phyloP scores from a whole-genome alignment of 2,113 vertebrate species.

The Epinephelus fuscoguttatus region DNA sequence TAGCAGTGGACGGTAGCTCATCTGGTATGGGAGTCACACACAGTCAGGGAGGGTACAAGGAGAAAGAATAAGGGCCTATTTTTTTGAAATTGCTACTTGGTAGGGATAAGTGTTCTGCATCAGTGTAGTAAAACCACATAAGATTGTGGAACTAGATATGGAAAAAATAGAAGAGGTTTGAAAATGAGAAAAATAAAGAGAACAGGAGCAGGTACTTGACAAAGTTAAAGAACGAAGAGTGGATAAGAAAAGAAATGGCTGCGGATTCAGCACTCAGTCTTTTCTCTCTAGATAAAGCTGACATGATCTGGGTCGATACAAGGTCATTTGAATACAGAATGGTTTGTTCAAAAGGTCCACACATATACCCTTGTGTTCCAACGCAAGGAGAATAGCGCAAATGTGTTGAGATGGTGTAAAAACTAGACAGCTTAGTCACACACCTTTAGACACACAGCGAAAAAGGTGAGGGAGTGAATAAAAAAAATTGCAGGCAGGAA shows the following conservation, averaged over 20 bases:
- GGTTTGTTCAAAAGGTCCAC: conserved; percentile 25
- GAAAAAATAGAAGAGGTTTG: conserved; percentile 22
- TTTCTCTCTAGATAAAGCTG: conserved; percentile 38
- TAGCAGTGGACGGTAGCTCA: conserved; percentile 44
- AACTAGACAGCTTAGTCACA: conserved; percentile 41
- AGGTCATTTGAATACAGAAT: conserved; percentile 45
- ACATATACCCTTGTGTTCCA: neutral
- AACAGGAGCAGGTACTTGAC: conserved; percentile 14
- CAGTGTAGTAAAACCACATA: conserved; percentile 46
- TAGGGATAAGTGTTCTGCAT: conserved; percentile 43
- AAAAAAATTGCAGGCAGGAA: conserved; percentile 23
- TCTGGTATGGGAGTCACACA: conserved; percentile 62
- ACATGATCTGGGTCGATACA: conserved; percentile 21
- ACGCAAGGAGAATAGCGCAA: conserved; percentile 1
- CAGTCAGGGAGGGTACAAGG: conserved; percentile 38
- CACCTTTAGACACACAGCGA: conserved; percentile 35
- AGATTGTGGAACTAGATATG: conserved; percentile 38
- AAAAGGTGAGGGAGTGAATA: conserved; percentile 52
- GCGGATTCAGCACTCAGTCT: conserved; percentile 11
- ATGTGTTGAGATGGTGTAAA: conserved; percentile 52
- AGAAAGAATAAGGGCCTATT: conserved; percentile 57
- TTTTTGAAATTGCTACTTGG: conserved; percentile 57
- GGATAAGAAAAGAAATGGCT: conserved; percentile 17
- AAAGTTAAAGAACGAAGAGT: conserved; percentile 46
- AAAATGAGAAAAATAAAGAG: conserved; percentile 46